Base-by-base conservation (phyloP, 2,797 vertebrate genomes). In the Leptatherina wallacei region DNA sequence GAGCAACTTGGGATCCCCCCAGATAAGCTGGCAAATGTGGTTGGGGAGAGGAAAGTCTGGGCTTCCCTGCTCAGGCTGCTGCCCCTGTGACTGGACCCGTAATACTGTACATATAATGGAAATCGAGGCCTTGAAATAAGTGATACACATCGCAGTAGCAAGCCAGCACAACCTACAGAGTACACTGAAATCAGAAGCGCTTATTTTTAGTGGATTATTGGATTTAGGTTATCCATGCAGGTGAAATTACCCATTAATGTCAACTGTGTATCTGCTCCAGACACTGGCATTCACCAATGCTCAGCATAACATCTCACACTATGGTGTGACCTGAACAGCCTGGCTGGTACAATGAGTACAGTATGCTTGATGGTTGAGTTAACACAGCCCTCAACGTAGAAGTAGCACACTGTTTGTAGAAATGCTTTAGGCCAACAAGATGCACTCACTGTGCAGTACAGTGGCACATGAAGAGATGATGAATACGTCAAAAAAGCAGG, bases 221-320 rank as follows among this genome's bases (percentile, higher is more conserved):
- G 79, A 81, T 87, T 86, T 76, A 67, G 77, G 87, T 88, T 78
- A 87, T 88, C 61, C 61, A 74, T 29, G 73, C 70, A 54, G 55
- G 71, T 71, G 69, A 85, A 85, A 86, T 74, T 29, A 82, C 77
- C 70, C 73, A 81, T 82, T 75, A 80, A 75, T 27, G 54, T 56
- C 65, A 82, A 82, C 36, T 62, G 78, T 59, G 52, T 67, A 20
- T 29, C 20, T 67, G 35, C 72, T 30, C 47, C 10, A 64, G 51
- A 30, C 49, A 55, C 59, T 18, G 24, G 30, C 24, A 63, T 60
- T 51, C 12, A n/a, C 18, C 44, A 64, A 55, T 4, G 1, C 18
- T 9, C 40, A 24, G 33, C 35, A 38, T 22, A 22, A 61, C 40
- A 32, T 5, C 57, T 40, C 49, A 56, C 38, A 51, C 33, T 57